A percentile compares a stretch with the other conserved stretches of the same genome.
Conservation (phyloP, 2,888 invertebrate species). For the Odontomyia ornata region DNA sequence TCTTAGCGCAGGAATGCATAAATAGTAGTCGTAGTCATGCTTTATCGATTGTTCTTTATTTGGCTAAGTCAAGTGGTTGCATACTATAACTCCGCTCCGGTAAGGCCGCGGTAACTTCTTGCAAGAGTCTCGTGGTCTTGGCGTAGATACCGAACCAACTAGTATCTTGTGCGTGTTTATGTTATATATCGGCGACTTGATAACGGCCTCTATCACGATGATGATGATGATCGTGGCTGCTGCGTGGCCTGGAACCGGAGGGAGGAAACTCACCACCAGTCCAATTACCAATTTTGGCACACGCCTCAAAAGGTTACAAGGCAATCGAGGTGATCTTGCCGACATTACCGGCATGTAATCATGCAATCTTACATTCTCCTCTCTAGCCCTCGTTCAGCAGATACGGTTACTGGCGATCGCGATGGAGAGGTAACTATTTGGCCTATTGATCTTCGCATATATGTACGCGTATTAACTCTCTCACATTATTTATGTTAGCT, state of each 20-base stretch:
- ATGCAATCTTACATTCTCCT: background rate
- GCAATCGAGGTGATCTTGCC: slow-evolving; percentile 41
- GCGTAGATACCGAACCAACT: background rate
- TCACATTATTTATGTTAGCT: slow-evolving; percentile 7
- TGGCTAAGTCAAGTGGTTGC: slow-evolving; percentile 51
- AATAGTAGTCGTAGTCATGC: slow-evolving; percentile 19
- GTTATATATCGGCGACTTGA: background rate
- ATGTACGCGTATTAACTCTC: slow-evolving; percentile 9
- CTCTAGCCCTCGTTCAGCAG: background rate
- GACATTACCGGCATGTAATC: slow-evolving; percentile 7
- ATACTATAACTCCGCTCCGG: background rate
- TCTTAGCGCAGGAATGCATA: slow-evolving; percentile 19
- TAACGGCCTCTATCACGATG: slow-evolving; percentile 23
- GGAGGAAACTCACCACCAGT: slow-evolving; percentile 47
- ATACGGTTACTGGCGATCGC: background rate
- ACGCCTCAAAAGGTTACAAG: slow-evolving; percentile 52
- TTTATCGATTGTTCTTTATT: slow-evolving; percentile 52
- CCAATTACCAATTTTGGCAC: slow-evolving; percentile 53
- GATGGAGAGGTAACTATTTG: background rate
- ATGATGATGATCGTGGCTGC: slow-evolving; percentile 1
- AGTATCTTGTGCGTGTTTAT: background rate
- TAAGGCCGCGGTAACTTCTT: background rate
- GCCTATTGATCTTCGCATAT: slow-evolving; percentile 31
- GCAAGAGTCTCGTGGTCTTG: no score
- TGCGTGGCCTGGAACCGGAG: slow-evolving; percentile 31